phyloP scores from a whole-genome alignment of 2,113 vertebrate genomes.

The Morone saxatilis region DNA sequence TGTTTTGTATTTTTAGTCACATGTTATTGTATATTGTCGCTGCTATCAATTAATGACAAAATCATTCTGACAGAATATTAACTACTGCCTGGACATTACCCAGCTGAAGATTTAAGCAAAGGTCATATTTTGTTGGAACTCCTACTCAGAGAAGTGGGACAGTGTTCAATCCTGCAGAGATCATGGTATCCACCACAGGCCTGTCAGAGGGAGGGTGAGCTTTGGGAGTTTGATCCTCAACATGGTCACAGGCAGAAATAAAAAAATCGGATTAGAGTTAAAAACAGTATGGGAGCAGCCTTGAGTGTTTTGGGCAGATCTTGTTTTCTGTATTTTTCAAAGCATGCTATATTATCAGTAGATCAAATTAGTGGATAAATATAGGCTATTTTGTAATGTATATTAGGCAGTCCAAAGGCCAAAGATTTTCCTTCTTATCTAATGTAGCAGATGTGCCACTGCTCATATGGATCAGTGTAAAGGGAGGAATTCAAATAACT shows the following conservation, averaged over 20 bases:
- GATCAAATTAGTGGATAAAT: background rate
- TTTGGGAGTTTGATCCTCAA: conserved; percentile 40
- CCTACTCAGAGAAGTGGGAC: conserved; percentile 8
- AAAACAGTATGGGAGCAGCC: conserved; percentile 22
- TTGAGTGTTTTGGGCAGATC: conserved; percentile 6
- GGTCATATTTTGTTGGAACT: conserved; percentile 11
- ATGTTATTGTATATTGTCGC: background rate
- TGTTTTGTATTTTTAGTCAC: background rate
- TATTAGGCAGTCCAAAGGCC: background rate
- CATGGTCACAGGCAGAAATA: conserved; percentile 36
- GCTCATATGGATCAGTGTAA: background rate
- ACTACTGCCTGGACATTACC: background rate
- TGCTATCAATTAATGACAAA: background rate
- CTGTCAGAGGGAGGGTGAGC: conserved; percentile 23
- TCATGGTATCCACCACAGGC: conserved; percentile 28
- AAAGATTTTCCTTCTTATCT: conserved; percentile 6
- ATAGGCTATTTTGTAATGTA: background rate
- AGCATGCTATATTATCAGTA: background rate
- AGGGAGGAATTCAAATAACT: background rate
- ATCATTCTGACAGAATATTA: conserved; percentile 3
- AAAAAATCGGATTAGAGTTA: conserved; percentile 36
- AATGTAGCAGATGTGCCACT: conserved; percentile 8
- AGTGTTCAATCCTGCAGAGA: conserved; percentile 27
- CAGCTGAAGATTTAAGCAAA: conserved; percentile 18
- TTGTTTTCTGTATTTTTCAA: background rate